A percentile compares a stretch with the other conserved stretches of the same genome.
phyloP scores from a whole-genome alignment of 2,888 invertebrate species.

The Rambutsinella grinnellia region DNA sequence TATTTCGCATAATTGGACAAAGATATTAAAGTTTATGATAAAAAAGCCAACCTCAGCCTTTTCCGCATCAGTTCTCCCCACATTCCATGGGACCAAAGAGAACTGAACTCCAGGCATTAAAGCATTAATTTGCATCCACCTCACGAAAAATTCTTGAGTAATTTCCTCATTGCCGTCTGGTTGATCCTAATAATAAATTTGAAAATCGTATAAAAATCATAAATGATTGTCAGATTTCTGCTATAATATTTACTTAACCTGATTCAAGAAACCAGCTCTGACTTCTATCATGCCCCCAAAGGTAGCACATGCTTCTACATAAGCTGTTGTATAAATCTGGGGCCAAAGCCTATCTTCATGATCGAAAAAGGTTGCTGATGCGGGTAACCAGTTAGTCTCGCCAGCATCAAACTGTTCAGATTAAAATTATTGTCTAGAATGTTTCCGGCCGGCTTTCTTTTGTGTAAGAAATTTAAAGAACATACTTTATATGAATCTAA shows the following conservation, averaged over 20 bases:
- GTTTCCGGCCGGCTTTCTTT: not conserved
- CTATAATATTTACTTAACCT: slow-evolving; percentile 73
- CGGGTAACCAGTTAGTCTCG: slow-evolving; percentile 79
- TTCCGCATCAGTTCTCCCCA: slow-evolving; percentile 78
- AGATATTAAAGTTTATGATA: not conserved
- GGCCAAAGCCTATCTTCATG: slow-evolving; percentile 48
- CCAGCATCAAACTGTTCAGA: slow-evolving; percentile 91
- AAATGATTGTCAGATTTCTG: slow-evolving; percentile 86
- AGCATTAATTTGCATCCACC: slow-evolving; percentile 84
- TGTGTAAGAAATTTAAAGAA: not conserved
- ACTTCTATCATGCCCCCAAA: slow-evolving; percentile 77
- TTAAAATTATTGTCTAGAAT: not conserved
- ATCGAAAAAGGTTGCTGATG: slow-evolving; percentile 68
- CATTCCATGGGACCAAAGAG: slow-evolving; percentile 85
- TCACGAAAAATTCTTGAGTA: slow-evolving; percentile 78
- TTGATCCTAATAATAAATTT: slow-evolving; percentile 70
- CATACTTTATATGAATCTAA: slow-evolving; percentile 74
- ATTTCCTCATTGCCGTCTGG: slow-evolving; percentile 68
- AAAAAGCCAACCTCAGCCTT: slow-evolving; percentile 64
- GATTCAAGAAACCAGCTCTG: slow-evolving; percentile 80
- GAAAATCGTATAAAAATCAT: slow-evolving; percentile 70
- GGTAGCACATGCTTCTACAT: slow-evolving; percentile 61
- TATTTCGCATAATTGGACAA: not conserved
- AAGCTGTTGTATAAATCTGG: slow-evolving; percentile 50
- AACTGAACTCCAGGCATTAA: slow-evolving; percentile 86